Evolutionary conservation across 2,113 vertebrate genomes (phyloP).

Genomic region (Myrmecobius fasciatus): DNA sequence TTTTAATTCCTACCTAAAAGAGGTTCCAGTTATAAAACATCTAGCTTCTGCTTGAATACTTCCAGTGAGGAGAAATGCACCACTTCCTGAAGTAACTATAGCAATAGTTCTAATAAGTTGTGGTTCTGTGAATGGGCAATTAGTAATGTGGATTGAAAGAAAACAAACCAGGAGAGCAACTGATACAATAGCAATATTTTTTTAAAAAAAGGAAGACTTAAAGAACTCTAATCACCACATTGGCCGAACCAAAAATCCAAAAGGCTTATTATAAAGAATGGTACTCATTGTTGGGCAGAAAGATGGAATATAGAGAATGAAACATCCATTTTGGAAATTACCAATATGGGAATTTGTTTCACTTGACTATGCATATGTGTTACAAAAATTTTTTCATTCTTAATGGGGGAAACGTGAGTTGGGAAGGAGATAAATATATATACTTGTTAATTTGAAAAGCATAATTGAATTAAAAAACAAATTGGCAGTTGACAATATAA

Average conservation of each 20-base stretch:
- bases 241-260: background rate
- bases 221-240: background rate
- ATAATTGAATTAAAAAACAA: conserved; percentile 1
- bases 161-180: background rate
- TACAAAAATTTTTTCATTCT: background rate
- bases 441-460: background rate
- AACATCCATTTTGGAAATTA: background rate
- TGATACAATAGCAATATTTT: background rate
- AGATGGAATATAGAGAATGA: background rate
- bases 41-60: too few species aligned
- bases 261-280: background rate
- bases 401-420: background rate
- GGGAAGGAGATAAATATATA: background rate
- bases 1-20: too few species aligned
- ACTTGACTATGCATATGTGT: background rate
- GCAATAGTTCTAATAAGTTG: background rate
- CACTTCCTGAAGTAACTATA: background rate
- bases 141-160: background rate
- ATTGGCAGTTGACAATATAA: background rate
- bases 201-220: background rate
- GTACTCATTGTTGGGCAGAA: background rate
- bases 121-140: background rate
- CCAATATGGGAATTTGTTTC: background rate
- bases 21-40: too few species aligned
- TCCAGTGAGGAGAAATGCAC: background rate